Evolutionary conservation across 2,797 vertebrate genomes (phyloP).

Genomic region (Molothrus ater): DNA sequence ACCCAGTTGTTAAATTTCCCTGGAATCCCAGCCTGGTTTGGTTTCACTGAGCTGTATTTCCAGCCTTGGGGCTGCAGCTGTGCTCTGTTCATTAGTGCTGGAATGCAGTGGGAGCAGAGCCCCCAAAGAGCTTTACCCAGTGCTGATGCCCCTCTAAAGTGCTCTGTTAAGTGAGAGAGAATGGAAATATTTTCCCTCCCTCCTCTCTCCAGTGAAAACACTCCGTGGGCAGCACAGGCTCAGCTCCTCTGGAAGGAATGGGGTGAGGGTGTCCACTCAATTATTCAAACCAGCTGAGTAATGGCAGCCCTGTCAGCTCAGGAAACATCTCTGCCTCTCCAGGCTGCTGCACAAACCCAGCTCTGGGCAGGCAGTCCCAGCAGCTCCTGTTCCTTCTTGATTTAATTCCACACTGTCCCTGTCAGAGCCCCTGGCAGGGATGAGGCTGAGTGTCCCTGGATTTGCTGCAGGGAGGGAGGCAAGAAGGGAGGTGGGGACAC

Average conservation of each 20-base stretch:
- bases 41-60: not conserved
- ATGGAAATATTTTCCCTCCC: not conserved
- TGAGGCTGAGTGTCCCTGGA: not conserved
- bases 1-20: not conserved
- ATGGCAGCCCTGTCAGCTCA: slow-evolving; percentile 53
- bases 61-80: slow-evolving; percentile 6
- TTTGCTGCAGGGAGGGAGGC: not conserved
- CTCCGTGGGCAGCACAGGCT: slow-evolving; percentile 24
- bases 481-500: not conserved
- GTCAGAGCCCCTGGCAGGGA: not conserved
- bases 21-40: not conserved
- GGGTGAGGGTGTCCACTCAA: slow-evolving; percentile 43
- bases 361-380: not conserved
- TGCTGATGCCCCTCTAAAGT: not conserved
- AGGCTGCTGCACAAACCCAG: slow-evolving; percentile 33
- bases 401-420: not conserved
- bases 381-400: not conserved
- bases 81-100: not conserved
- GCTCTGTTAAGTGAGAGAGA: slow-evolving; percentile 1
- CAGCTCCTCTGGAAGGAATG: not conserved
- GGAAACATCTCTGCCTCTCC: slow-evolving; percentile 35
- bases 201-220: slow-evolving; percentile 11
- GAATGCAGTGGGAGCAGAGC: not conserved
- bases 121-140: slow-evolving; percentile 8
- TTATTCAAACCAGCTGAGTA: slow-evolving; percentile 65